These are phyloP conservation scores for Dicaeum eximium DNA, from an alignment of 2,113 vertebrate species.

Conservation along the genomic window DNA sequence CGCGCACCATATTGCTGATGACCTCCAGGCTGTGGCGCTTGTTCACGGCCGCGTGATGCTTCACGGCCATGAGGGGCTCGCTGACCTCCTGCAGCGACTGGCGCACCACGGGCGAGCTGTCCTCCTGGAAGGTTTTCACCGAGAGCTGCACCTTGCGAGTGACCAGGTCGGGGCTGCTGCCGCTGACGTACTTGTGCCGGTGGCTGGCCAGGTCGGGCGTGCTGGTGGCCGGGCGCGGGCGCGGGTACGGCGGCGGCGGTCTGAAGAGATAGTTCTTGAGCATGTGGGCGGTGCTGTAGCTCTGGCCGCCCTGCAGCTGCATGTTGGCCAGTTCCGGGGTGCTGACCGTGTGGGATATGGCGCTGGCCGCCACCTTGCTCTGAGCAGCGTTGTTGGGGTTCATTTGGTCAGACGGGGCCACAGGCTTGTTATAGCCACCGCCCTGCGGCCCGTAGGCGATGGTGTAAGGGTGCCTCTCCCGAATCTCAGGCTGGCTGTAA, in stretches of 20 bases:
- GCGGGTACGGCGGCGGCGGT: conserved; percentile 88
- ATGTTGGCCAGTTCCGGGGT: conserved; percentile 91
- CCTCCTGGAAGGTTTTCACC: conserved; percentile 95
- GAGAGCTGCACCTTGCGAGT: conserved; percentile 93
- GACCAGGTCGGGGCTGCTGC: conserved; percentile 92
- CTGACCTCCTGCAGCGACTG: conserved; percentile 94
- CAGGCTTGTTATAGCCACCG: conserved; percentile 79
- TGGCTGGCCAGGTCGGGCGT: conserved; percentile 94
- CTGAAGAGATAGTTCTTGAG: conserved; percentile 85
- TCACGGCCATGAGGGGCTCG: conserved; percentile 82
- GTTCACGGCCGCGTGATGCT: conserved; percentile 78
- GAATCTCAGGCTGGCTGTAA: conserved; percentile 95
- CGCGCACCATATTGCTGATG: conserved; percentile 86
- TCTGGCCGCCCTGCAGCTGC: conserved; percentile 78
- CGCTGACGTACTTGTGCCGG: conserved; percentile 85
- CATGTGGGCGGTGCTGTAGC: conserved; percentile 77
- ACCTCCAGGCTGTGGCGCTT: conserved; percentile 95
- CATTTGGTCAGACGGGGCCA: conserved; percentile 69
- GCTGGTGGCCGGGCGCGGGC: conserved; percentile 92
- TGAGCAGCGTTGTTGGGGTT: conserved; percentile 40
- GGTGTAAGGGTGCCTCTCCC: conserved; percentile 81
- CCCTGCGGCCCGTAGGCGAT: conserved; percentile 75
- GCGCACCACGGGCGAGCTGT: conserved; percentile 89
- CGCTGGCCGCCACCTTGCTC: conserved; percentile 70
- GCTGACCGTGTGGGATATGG: conserved; percentile 95